Evolutionary conservation across 2,797 vertebrate species (phyloP).

Genomic region (Ptychadena robeensis): DNA sequence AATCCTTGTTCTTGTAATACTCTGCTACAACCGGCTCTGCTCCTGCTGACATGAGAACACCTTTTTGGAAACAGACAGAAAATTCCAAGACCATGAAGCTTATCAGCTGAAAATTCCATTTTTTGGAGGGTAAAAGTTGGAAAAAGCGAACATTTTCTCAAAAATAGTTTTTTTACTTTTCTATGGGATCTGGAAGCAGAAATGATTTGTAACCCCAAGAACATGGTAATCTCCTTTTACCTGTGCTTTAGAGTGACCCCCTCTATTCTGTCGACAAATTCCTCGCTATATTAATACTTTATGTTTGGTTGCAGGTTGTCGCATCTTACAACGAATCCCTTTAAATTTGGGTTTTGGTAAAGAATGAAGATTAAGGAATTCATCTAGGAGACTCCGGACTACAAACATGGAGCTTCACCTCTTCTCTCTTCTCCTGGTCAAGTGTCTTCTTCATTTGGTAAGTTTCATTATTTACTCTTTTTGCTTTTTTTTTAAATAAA

Average conservation of each 20-base stretch:
- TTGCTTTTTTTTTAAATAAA: not conserved
- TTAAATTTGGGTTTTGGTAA: constrained; percentile 67
- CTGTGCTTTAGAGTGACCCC: no score
- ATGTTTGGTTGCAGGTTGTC: constrained; percentile 35
- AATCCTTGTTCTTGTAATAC: constrained; percentile 22
- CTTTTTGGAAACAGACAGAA: constrained; percentile 2
- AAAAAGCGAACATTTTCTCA: not conserved
- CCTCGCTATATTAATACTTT: not conserved
- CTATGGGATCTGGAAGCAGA: constrained; percentile 15
- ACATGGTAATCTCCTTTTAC: constrained; percentile 10
- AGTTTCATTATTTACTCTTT: constrained; percentile 62
- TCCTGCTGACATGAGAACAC: not conserved
- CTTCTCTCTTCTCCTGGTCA: constrained; percentile 75
- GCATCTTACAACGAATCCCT: constrained; percentile 59
- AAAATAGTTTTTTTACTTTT: constrained; percentile 9
- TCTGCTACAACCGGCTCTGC: constrained; percentile 22
- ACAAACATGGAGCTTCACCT: constrained; percentile 75
- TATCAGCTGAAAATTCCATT: not conserved
- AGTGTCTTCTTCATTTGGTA: constrained; percentile 78
- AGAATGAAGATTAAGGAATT: constrained; percentile 70
- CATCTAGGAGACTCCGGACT: constrained; percentile 69
- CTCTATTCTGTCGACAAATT: no score
- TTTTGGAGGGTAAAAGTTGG: constrained; percentile 38
- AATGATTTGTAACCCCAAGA: constrained; percentile 4
- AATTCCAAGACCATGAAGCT: not conserved